Base-by-base conservation (phyloP, 2,113 vertebrate species). In the Nannobrachium achirus region DNA sequence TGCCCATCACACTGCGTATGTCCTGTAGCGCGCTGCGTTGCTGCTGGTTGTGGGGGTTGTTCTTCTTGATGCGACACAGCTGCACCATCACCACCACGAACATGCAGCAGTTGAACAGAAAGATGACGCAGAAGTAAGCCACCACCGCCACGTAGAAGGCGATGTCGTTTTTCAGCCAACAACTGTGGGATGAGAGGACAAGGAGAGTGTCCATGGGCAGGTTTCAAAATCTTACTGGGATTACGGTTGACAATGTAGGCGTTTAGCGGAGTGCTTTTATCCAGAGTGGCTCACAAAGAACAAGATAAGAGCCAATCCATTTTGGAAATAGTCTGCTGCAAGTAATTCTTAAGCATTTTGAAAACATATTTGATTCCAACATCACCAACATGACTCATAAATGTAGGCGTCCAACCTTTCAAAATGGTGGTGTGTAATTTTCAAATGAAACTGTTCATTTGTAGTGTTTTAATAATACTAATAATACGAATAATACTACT, bases 41-140 rank as follows among this genome's bases (percentile, higher is more conserved):
- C 83, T 93, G 94, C 39, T 75, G 13, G 57, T 94, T 96, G 16
- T 98, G 93, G 14, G 95, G 96, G 76, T 98, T 98, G 86, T 96
- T 95, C 81, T 86, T 94, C 90, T 96, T 98, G 56, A 99, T 94
- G 72, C 95, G 94, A 73, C 91, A 93, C 59, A 99, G 91, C 80
- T 99, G 97, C 73, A 98, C 92, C 91, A 99, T 85, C 73, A 99
- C 98, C 51, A 98, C 94, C 16, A 96, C 87, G 68, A 99, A 98
- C 94, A 99, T 98, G 90, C 90, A 82, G 63, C 95, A 0, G 69
- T 98, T 99, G 88, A 99, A 83, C 75, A 99, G 73, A 77, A 98
- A 99, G 80, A 98, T 89, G 71, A 93, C 25, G 56, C 95, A 95
- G 79, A 96, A 98, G 78, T 98, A 99, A 49, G 93, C 97, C 85